Conservation (phyloP, 2,888 invertebrate species). For the Mesorhabditis belari region DNA sequence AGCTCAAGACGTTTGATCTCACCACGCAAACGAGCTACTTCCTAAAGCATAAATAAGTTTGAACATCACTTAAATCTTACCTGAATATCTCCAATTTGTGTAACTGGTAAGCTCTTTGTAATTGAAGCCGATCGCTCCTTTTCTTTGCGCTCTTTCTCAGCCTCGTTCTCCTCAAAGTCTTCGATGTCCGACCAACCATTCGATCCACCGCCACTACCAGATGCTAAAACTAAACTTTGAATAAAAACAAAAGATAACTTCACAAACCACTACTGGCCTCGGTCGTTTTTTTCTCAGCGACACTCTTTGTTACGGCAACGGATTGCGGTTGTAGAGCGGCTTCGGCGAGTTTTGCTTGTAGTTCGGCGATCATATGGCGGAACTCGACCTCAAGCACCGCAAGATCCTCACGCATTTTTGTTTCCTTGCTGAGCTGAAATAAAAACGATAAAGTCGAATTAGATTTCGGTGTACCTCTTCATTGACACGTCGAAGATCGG, state of each 20-base stretch:
- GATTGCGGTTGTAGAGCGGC: background rate
- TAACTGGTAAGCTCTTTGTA: no score
- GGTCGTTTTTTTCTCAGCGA: background rate
- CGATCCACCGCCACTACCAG: slow-evolving; percentile 17
- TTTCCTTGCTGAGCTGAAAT: background rate
- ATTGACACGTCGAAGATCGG: no score
- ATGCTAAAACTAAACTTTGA: background rate
- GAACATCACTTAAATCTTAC: no score
- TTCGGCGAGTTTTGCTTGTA: background rate
- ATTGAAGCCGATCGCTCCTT: no score
- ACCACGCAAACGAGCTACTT: background rate
- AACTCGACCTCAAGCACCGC: background rate
- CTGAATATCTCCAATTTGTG: no score
- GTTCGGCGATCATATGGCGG: background rate
- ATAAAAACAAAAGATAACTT: background rate
- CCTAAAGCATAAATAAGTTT: no score
- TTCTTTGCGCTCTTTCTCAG: slow-evolving; percentile 12
- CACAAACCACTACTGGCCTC: background rate
- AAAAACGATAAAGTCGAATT: no score
- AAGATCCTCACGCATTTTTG: background rate
- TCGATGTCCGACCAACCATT: slow-evolving; percentile 33
- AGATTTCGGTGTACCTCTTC: no score
- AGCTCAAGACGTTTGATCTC: background rate
- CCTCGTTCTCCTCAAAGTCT: slow-evolving; percentile 6
- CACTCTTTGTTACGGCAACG: background rate